Conservation (phyloP, 1,140 invertebrate genomes). For the Mycetomoellerius zeteki region DNA sequence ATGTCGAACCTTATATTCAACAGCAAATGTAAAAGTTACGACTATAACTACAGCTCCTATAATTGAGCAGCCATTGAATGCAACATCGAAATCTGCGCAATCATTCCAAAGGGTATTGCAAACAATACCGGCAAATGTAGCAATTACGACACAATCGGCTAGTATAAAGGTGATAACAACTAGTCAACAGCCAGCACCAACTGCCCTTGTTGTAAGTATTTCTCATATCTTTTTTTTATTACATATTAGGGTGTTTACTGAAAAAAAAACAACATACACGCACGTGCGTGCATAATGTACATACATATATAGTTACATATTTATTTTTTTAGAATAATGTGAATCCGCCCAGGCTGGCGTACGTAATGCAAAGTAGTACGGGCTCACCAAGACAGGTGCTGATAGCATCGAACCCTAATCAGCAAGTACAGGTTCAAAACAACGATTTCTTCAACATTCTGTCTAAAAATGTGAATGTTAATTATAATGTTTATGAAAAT, state of each 20-base stretch:
- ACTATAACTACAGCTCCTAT: slow-evolving; percentile 54
- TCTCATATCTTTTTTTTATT: slow-evolving; percentile 11
- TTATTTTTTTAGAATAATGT: slow-evolving; percentile 82
- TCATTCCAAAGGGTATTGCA: slow-evolving; percentile 83
- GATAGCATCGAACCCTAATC: slow-evolving; percentile 78
- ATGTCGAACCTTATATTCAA: slow-evolving; percentile 33
- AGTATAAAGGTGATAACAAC: slow-evolving; percentile 83
- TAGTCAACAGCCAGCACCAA: slow-evolving; percentile 79
- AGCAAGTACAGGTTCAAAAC: slow-evolving; percentile 67
- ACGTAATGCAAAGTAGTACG: slow-evolving; percentile 82
- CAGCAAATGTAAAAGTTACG: slow-evolving; percentile 47
- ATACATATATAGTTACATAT: background rate
- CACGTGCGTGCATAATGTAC: background rate
- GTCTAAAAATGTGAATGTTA: background rate
- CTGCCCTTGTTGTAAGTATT: slow-evolving; percentile 82
- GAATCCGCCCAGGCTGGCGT: slow-evolving; percentile 80
- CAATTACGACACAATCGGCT: slow-evolving; percentile 72
- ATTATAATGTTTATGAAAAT: background rate
- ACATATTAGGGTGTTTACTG: background rate
- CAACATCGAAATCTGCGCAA: slow-evolving; percentile 70
- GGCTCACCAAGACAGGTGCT: slow-evolving; percentile 81
- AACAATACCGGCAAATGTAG: slow-evolving; percentile 76
- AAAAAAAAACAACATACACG: too few species aligned
- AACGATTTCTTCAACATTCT: slow-evolving; percentile 17
- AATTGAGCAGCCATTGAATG: slow-evolving; percentile 50